Base-by-base conservation (phyloP, 2,888 invertebrate genomes). In the Dexiosoma caninum region DNA sequence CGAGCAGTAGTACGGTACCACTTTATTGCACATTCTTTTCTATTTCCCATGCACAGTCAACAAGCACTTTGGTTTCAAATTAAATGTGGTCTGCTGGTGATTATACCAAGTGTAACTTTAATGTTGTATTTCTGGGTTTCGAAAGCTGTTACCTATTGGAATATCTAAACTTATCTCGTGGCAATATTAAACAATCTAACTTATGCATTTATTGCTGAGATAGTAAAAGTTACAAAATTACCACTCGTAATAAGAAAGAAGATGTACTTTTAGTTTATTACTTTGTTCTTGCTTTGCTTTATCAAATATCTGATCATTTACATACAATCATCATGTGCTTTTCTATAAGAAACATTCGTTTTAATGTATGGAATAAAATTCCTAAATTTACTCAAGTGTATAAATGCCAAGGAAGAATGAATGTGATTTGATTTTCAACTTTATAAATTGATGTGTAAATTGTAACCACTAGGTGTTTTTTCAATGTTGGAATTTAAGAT, bases 81-180 rank as follows among this genome's bases (percentile, higher is more conserved):
- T 62, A 74, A 72, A 76, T 76, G 80, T 71, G 75, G 66, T 70
- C 66, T 75, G 35, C 9, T 44, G 4, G 37, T 66, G 64, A 79
- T 79, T 79, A 70, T 64, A 35, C 35, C 23, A n/a, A 71, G 42
- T 49, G 55, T 69, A 53, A 40, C 70, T 80, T 70, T 74, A 46
- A n/a, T 74, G 74, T 51, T 69, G 64, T 44, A 51, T 69, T 30
- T 62, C 6, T 69, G 12, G 30, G 49, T 32, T 55, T 27, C 27
- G 44, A 19, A 64, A 21, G 30, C 27, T 49, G 23, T n/a, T 57
- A 64, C 49, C 4, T 55, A 40, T 27, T 44, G 42, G 51, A 60
- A 59, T 42, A 44, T 55, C 44, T 16, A 9, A 27, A 27, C 7
- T 27, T 44, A 53, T 60, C 5, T n/a, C 19, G 14, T 21, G 55